Evolutionary conservation across 2,888 invertebrate species (phyloP).

Genomic region (Mantis religiosa): DNA sequence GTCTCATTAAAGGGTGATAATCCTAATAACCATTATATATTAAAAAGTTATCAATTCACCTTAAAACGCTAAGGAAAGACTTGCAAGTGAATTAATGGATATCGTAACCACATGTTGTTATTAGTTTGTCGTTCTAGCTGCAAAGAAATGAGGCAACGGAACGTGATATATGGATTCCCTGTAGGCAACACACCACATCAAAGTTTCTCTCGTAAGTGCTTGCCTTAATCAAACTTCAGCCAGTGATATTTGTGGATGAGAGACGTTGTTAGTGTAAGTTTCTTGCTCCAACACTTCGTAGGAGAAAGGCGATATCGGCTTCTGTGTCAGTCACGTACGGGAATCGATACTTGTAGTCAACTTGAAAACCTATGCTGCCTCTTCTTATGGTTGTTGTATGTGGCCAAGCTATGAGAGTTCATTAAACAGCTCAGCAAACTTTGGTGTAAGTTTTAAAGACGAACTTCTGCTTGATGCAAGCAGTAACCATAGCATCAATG

Average conservation of each 20-base stretch:
- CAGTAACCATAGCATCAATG: too few species aligned
- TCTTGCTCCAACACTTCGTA: background rate
- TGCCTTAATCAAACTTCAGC: background rate
- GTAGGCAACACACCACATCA: too few species aligned
- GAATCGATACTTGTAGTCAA: background rate
- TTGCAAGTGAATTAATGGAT: too few species aligned
- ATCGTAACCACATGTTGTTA: too few species aligned
- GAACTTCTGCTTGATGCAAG: background rate
- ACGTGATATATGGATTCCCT: too few species aligned
- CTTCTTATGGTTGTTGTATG: background rate
- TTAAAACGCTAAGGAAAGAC: too few species aligned
- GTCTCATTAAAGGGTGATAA: too few species aligned
- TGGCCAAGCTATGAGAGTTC: background rate
- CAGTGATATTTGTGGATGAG: background rate
- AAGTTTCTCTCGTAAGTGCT: too few species aligned
- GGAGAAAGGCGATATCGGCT: background rate
- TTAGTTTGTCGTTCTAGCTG: too few species aligned
- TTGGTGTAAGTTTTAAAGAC: background rate
- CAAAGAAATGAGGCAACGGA: too few species aligned
- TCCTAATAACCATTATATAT: too few species aligned
- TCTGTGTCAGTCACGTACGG: background rate
- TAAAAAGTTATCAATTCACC: too few species aligned
- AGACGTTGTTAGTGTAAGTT: background rate
- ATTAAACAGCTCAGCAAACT: background rate
- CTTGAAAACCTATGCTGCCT: background rate